Conservation (phyloP, 2,888 invertebrate species). For the Peribatodes rhomboidaria region DNA sequence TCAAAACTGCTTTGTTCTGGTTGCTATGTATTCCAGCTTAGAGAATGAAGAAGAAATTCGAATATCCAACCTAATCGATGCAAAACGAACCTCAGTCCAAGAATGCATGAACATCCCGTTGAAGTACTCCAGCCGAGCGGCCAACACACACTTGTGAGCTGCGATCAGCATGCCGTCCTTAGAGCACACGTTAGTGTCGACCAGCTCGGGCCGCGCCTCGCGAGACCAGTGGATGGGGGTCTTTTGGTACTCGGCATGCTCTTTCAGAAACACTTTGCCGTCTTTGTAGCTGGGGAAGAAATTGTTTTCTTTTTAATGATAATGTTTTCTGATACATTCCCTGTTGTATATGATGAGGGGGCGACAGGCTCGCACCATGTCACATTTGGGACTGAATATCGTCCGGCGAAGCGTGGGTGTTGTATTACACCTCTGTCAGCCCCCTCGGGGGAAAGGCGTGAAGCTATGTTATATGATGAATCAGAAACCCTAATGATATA, state of each 20-base stretch:
- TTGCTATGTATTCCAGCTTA: too few relatives aligned
- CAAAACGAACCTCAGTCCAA: conserved; percentile 90
- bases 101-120: conserved; percentile 93
- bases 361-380: too few relatives aligned
- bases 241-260: conserved; percentile 59
- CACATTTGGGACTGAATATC: too few relatives aligned
- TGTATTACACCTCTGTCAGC: too few relatives aligned
- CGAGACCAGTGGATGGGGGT: conserved; percentile 72
- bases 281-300: conserved; percentile 70
- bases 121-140: conserved; percentile 94
- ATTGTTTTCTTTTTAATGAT: neutral
- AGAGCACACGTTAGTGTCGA: conserved; percentile 88
- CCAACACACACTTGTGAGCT: conserved; percentile 94
- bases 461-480: too few relatives aligned
- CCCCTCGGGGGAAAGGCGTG: too few relatives aligned
- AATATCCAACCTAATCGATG: neutral
- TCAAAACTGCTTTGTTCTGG: too few relatives aligned
- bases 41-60: neutral
- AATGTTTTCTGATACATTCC: neutral
- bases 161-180: conserved; percentile 80
- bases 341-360: too few relatives aligned
- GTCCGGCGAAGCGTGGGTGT: too few relatives aligned
- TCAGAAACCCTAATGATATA: too few relatives aligned
- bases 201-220: conserved; percentile 79
- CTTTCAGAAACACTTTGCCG: conserved; percentile 71